These are phyloP conservation scores for Fopius arisanus DNA, from an alignment of 1,140 invertebrate genomes.

Conservation along the genomic window DNA sequence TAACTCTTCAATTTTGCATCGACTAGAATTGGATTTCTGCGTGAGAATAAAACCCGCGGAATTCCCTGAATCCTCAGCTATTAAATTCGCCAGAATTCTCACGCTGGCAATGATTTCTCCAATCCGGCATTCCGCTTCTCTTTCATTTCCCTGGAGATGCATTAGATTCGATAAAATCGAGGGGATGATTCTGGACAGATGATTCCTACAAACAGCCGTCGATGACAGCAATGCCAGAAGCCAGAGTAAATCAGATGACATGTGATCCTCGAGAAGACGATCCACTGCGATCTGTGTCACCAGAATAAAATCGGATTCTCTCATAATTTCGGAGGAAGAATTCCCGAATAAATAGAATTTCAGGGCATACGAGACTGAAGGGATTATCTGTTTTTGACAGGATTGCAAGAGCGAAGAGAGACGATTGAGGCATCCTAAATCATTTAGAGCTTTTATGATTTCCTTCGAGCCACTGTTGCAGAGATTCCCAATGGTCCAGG, in stretches of 20 bases:
- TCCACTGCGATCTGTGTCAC: not conserved
- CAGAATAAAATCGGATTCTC: not conserved
- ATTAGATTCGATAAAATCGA: conserved; percentile 15
- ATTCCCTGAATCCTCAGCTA: conserved; percentile 41
- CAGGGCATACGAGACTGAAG: conserved; percentile 48
- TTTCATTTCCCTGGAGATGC: conserved; percentile 25
- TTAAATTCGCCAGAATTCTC: conserved; percentile 51
- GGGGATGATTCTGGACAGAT: conserved; percentile 30
- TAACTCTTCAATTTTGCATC: conserved; percentile 15
- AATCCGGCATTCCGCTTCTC: not conserved
- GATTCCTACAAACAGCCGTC: conserved; percentile 31
- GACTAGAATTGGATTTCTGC: conserved; percentile 35
- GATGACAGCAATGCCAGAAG: conserved; percentile 55
- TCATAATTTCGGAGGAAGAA: conserved; percentile 37
- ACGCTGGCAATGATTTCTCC: conserved; percentile 49
- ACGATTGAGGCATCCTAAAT: conserved; percentile 49
- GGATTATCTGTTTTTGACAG: conserved; percentile 42
- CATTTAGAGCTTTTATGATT: conserved; percentile 48
- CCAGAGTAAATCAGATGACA: conserved; percentile 46
- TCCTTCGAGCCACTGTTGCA: conserved; percentile 40
- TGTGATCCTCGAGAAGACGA: conserved; percentile 24
- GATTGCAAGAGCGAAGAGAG: conserved; percentile 47
- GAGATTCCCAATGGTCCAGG: conserved; percentile 60
- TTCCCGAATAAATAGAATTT: conserved; percentile 46
- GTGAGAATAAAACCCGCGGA: conserved; percentile 43